These are phyloP conservation scores for Mycteria americana DNA, from an alignment of 2,797 vertebrate genomes.

Conservation along the genomic window DNA sequence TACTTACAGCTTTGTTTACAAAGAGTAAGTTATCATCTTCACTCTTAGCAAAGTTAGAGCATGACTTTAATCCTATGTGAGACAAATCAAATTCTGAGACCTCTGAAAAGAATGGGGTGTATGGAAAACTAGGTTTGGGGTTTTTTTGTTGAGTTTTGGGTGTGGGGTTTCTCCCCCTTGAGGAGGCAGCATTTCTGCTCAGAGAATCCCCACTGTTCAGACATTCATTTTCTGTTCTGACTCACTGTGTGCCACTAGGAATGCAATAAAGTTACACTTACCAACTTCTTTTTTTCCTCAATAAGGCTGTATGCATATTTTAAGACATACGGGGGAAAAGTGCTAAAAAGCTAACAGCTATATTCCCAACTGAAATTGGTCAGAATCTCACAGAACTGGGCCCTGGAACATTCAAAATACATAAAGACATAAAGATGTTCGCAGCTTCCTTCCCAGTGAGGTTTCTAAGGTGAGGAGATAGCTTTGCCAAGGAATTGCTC, in stretches of 20 bases:
- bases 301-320: not conserved
- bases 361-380: not conserved
- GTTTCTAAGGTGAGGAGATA: not conserved
- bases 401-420: not conserved
- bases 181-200: not conserved
- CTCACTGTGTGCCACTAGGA: not conserved
- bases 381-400: not conserved
- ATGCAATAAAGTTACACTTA: not conserved
- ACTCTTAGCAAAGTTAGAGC: not conserved
- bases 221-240: not conserved
- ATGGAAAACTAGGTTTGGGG: not conserved
- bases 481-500: not conserved
- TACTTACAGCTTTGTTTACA: not conserved
- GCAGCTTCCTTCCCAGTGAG: not conserved
- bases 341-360: not conserved
- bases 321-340: not conserved
- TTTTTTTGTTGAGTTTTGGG: not conserved
- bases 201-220: not conserved
- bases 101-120: not conserved
- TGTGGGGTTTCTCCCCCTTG: not conserved
- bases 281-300: not conserved
- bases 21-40: not conserved
- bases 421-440: not conserved
- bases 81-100: not conserved
- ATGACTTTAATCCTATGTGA: not conserved